A percentile compares a stretch with the other conserved stretches of the same genome.
Evolutionary conservation across 92 coral and sea anemone species (phyloP).

Genomic region (Porites evermanni): DNA sequence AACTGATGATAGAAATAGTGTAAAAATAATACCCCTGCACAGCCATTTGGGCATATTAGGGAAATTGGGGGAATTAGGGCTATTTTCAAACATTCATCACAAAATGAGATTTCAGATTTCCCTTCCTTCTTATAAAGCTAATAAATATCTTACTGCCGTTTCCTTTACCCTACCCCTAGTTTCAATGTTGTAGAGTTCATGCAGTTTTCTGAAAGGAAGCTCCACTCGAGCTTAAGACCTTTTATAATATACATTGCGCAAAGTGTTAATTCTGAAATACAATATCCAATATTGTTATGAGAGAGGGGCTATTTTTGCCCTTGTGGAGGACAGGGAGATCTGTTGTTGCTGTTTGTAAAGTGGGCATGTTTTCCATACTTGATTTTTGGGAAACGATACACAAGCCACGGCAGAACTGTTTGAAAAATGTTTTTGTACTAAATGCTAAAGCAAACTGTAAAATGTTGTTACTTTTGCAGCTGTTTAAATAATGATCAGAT

Average conservation of each 20-base stretch:
- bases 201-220: background rate
- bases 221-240: background rate
- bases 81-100: no score
- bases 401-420: no score
- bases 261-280: background rate
- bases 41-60: no score
- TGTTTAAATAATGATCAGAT: no score
- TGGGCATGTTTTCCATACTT: slow-evolving; percentile 1
- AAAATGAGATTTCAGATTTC: background rate
- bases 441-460: no score
- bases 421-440: no score
- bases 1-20: no score
- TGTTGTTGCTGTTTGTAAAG: background rate
- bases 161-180: background rate
- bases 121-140: background rate
- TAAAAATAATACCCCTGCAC: no score
- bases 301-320: background rate
- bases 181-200: slow-evolving; percentile 4
- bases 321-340: slow-evolving; percentile 11
- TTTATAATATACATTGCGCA: slow-evolving; percentile 3
- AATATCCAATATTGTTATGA: background rate
- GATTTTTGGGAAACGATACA: slow-evolving; percentile 3
- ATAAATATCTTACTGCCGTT: slow-evolving; percentile 1
- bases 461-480: no score
- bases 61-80: no score